A percentile compares a stretch with the other conserved stretches of the same genome.
phyloP scores from a whole-genome alignment of 35 echinoderm and acorn worm species.

The Amphiura filiformis region DNA sequence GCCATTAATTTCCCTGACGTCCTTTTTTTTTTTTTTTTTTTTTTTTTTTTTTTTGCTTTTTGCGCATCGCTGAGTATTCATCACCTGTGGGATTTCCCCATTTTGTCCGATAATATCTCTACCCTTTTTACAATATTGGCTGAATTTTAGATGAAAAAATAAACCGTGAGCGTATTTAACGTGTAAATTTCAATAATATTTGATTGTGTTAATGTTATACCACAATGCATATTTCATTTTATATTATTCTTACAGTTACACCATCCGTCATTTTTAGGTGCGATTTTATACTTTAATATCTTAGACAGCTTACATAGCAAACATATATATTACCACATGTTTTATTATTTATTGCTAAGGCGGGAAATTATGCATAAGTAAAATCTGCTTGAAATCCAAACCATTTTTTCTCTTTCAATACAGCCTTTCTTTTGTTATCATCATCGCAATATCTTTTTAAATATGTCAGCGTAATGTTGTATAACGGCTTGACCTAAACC shows the following conservation, averaged over 20 bases:
- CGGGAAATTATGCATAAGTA: not conserved
- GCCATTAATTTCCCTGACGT: not conserved
- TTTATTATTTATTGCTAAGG: not conserved
- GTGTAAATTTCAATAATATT: not conserved
- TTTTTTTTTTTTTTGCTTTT: too few species aligned
- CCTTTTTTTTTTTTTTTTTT: too few species aligned
- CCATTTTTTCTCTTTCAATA: not conserved
- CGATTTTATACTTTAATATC: not conserved
- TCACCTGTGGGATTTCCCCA: not conserved
- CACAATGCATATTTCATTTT: not conserved
- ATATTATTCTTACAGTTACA: not conserved
- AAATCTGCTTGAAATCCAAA: not conserved
- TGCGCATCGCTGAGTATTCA: conserved; percentile 1
- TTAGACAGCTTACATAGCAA: not conserved
- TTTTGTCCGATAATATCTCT: conserved; percentile 1
- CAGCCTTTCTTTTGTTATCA: not conserved
- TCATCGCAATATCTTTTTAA: not conserved
- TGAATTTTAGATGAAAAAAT: not conserved
- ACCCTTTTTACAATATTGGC: not conserved
- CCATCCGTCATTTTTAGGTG: not conserved
- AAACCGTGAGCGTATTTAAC: not conserved
- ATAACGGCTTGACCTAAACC: not conserved
- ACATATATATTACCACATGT: not conserved
- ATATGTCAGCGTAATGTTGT: not conserved
- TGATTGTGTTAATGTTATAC: not conserved